Percentiles rank a stretch among this genome's conserved stretches.
These are phyloP conservation scores for Nothoprocta pentlandii DNA, from an alignment of 2,113 vertebrate genomes.

Conservation along the genomic window DNA sequence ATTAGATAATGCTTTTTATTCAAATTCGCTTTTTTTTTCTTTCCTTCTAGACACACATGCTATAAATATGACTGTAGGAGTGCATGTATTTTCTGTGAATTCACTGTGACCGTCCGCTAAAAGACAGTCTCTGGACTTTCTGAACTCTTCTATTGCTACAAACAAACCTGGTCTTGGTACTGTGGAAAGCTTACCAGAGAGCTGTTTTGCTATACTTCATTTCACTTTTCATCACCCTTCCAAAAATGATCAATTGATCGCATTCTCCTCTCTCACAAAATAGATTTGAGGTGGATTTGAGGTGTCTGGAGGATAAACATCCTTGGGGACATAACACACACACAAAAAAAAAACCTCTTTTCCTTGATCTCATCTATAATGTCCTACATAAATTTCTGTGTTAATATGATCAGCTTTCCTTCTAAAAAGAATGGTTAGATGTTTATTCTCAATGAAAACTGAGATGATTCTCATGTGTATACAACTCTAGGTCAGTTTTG, in stretches of 20 bases:
- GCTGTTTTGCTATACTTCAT: not conserved
- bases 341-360: not conserved
- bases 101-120: not conserved
- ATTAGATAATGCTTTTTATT: not conserved
- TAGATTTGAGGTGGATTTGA: not conserved
- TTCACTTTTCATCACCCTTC: not conserved
- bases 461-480: rapidly evolving
- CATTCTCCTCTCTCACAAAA: not conserved
- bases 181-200: not conserved
- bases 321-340: not conserved
- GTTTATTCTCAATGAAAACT: not conserved
- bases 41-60: not conserved
- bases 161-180: not conserved
- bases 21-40: not conserved
- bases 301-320: not conserved
- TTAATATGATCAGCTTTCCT: not conserved
- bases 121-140: not conserved
- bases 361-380: not conserved
- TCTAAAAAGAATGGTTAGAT: not conserved
- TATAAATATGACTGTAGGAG: not conserved
- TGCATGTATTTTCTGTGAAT: not conserved
- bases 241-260: not conserved
- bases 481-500: not conserved
- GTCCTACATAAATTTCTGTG: not conserved
- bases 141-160: not conserved